Conservation (phyloP, 2,797 vertebrate species). For the Oreochromis mossambicus region DNA sequence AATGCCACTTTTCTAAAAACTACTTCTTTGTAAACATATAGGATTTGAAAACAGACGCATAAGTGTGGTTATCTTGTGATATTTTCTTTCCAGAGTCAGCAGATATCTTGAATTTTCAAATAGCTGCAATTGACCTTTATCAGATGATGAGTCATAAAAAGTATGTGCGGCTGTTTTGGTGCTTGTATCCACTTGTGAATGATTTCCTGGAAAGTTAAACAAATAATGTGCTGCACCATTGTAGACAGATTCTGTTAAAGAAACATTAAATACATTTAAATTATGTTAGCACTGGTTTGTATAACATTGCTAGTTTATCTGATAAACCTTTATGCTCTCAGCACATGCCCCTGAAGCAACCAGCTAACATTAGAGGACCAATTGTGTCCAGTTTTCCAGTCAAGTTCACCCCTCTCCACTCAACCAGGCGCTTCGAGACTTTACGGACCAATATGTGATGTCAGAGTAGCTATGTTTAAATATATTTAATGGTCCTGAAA, state of each 20-base stretch:
- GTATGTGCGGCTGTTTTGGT: accelerated
- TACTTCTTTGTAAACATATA: background rate
- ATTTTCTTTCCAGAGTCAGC: background rate
- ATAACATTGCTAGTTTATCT: accelerated
- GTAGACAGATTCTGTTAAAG: accelerated
- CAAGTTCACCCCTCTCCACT: background rate
- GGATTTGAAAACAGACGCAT: background rate
- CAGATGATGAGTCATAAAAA: background rate
- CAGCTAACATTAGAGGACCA: background rate
- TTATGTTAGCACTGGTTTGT: background rate
- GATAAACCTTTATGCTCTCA: background rate
- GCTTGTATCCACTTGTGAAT: background rate
- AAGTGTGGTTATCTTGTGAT: accelerated
- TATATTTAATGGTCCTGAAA: background rate
- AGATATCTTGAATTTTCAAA: background rate
- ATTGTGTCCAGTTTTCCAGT: accelerated
- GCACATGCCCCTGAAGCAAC: background rate
- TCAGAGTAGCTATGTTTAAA: background rate
- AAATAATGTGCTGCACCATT: background rate
- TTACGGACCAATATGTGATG: background rate
- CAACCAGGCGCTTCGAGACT: background rate
- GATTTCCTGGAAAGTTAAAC: background rate
- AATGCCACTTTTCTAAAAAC: background rate
- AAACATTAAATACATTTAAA: background rate
- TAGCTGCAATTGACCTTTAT: background rate